These are phyloP conservation scores for Cyprinus carpio DNA, from an alignment of 2,113 vertebrate species.

Conservation along the genomic window DNA sequence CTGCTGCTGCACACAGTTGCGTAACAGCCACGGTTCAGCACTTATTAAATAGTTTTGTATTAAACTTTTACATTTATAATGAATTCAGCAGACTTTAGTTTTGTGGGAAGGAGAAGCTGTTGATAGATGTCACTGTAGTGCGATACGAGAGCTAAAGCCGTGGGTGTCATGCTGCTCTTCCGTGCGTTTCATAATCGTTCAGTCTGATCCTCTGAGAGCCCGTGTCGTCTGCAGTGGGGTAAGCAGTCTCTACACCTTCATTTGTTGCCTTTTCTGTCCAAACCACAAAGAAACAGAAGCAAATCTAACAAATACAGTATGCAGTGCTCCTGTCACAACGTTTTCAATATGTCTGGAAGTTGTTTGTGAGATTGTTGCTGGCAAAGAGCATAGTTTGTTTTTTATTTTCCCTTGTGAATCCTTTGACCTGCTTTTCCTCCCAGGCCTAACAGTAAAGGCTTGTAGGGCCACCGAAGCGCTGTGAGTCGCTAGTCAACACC, in stretches of 20 bases:
- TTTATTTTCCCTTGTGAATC: constrained; percentile 83
- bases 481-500: constrained; percentile 98
- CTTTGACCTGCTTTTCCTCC: constrained; percentile 99
- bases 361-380: constrained; percentile 58
- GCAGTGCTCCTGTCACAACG: constrained; percentile 59
- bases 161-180: constrained; percentile 66
- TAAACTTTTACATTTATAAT: not conserved
- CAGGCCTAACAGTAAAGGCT: constrained; percentile 99
- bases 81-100: not conserved
- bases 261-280: constrained; percentile 67
- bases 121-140: not conserved
- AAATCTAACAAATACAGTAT: constrained; percentile 48
- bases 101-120: not conserved
- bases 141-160: not conserved
- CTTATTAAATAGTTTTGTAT: not conserved
- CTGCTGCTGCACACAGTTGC: constrained; percentile 29
- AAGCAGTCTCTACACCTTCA: constrained; percentile 80
- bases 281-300: constrained; percentile 62
- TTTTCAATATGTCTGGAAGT: constrained; percentile 64
- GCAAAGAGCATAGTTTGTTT: constrained; percentile 63
- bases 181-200: constrained; percentile 54
- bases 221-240: constrained; percentile 73
- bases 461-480: constrained; percentile 97
- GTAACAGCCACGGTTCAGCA: constrained; percentile 49
- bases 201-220: constrained; percentile 59